phyloP scores from a whole-genome alignment of 2,888 invertebrate genomes.

The Mythimna impura region DNA sequence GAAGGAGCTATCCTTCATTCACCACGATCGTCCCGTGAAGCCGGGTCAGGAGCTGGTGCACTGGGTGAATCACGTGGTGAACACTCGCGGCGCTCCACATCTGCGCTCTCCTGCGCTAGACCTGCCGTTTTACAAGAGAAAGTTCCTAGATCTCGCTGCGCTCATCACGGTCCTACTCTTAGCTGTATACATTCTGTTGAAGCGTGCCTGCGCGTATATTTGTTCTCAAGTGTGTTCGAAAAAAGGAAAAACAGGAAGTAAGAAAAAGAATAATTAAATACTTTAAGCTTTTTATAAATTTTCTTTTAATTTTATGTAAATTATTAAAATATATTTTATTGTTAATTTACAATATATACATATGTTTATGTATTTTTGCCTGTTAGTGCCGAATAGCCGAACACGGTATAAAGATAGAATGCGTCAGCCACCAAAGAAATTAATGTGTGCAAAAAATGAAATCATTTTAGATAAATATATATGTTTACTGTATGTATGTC shows the following conservation, averaged over 20 bases:
- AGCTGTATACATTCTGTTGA: slow-evolving; percentile 20
- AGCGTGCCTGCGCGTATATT: background rate
- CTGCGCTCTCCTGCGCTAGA: slow-evolving; percentile 68
- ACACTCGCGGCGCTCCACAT: slow-evolving; percentile 88
- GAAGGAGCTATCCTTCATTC: slow-evolving; percentile 61
- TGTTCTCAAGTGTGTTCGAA: slow-evolving; percentile 18
- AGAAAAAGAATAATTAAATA: slow-evolving; percentile 38
- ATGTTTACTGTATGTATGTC: too few relatives aligned
- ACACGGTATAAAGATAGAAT: too few relatives aligned
- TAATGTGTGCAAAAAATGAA: too few relatives aligned
- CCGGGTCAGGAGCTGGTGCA: slow-evolving; percentile 90
- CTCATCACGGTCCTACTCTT: slow-evolving; percentile 22
- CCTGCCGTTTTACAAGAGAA: slow-evolving; percentile 68
- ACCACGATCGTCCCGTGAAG: slow-evolving; percentile 82
- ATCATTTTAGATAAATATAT: too few relatives aligned
- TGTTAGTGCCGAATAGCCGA: too few relatives aligned
- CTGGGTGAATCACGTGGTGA: slow-evolving; percentile 92
- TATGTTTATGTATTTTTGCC: too few relatives aligned
- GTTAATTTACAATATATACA: too few relatives aligned
- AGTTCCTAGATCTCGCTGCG: slow-evolving; percentile 67
- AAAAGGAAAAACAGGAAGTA: slow-evolving; percentile 10
- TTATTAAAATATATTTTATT: too few relatives aligned
- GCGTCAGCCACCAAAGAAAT: too few relatives aligned
- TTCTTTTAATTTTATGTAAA: background rate
- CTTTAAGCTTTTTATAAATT: background rate